A percentile compares a stretch with the other conserved stretches of the same genome.
These are phyloP conservation scores for Canis aureus DNA, from an alignment of 2,113 vertebrate genomes.

Conservation along the genomic window DNA sequence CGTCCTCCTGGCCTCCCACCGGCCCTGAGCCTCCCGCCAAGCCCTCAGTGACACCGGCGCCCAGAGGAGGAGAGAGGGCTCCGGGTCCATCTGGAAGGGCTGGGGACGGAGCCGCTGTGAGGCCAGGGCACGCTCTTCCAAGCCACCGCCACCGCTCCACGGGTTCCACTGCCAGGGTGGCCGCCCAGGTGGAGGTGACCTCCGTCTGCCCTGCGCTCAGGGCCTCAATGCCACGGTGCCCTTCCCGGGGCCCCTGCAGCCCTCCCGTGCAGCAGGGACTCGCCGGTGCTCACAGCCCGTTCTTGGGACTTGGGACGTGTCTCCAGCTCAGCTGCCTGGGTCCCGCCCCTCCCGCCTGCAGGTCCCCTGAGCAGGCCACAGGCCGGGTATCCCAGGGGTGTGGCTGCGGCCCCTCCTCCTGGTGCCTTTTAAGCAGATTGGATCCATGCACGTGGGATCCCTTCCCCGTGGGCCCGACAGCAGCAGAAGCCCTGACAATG, in stretches of 20 bases:
- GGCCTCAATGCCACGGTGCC: accelerated
- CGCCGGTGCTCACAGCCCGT: neutral
- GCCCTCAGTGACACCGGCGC: neutral
- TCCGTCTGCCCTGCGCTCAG: neutral
- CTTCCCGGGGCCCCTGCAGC: neutral
- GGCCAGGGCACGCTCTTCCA: neutral
- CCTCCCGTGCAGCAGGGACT: neutral
- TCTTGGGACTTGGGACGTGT: neutral
- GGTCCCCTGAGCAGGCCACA: neutral
- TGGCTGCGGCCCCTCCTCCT: accelerated
- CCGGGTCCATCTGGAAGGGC: neutral
- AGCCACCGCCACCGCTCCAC: neutral
- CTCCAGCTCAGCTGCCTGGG: neutral
- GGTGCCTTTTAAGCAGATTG: accelerated
- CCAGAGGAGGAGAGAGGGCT: neutral
- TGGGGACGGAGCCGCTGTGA: neutral
- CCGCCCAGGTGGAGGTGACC: neutral
- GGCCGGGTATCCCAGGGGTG: accelerated
- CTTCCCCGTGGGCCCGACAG: accelerated
- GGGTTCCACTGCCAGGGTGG: no score
- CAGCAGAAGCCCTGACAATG: neutral
- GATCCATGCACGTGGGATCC: accelerated
- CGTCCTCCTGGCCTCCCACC: neutral
- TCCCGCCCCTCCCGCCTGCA: neutral
- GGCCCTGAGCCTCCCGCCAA: neutral